phyloP scores from a whole-genome alignment of 2,888 invertebrate genomes.

The Tortricodes alternella region DNA sequence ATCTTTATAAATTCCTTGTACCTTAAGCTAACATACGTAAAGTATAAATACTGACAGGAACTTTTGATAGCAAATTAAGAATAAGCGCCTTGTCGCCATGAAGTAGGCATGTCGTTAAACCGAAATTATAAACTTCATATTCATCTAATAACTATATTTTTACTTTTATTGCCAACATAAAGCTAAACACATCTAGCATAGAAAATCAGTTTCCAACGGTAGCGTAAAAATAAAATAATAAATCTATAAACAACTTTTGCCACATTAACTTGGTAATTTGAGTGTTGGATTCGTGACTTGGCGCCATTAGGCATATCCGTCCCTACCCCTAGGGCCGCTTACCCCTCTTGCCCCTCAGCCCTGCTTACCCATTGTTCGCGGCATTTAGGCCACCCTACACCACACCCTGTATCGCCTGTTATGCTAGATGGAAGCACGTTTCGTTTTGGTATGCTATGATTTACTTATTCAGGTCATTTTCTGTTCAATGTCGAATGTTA shows the following conservation, averaged over 20 bases:
- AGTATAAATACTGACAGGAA: no score
- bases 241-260: slow-evolving; percentile 31
- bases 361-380: slow-evolving; percentile 40
- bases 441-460: slow-evolving; percentile 15
- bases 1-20: no score
- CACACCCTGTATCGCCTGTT: slow-evolving; percentile 48
- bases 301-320: slow-evolving; percentile 70
- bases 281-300: slow-evolving; percentile 69
- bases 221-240: slow-evolving; percentile 29
- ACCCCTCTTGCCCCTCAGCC: slow-evolving; percentile 40
- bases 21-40: no score
- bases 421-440: slow-evolving; percentile 33
- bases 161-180: slow-evolving; percentile 10
- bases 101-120: no score
- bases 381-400: slow-evolving; percentile 56
- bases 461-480: slow-evolving; percentile 19
- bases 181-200: slow-evolving; percentile 12
- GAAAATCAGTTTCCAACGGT: slow-evolving; percentile 15
- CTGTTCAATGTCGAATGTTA: no score
- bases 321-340: slow-evolving; percentile 36
- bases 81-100: no score
- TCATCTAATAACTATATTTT: no score
- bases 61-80: no score
- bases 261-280: slow-evolving; percentile 56
- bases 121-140: no score